These are phyloP conservation scores for Buteo buteo DNA, from an alignment of 2,113 vertebrate species.

Conservation along the genomic window DNA sequence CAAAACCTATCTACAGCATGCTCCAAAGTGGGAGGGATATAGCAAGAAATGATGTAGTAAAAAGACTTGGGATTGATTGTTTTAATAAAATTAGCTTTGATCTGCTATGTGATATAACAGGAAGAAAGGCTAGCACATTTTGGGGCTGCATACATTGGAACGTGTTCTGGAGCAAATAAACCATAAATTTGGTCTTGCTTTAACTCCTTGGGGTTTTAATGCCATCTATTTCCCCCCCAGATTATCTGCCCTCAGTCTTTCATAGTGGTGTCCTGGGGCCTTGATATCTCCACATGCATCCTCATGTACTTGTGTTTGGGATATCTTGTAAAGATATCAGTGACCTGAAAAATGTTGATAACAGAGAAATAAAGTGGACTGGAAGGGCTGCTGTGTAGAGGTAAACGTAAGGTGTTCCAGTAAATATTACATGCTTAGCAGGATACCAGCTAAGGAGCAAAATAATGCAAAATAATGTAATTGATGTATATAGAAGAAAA, in stretches of 20 bases:
- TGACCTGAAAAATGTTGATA: not conserved
- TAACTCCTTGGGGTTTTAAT: not conserved
- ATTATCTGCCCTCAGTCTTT: not conserved
- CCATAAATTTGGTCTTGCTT: not conserved
- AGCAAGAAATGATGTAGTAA: not conserved
- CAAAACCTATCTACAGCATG: not conserved
- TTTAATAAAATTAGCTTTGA: slow-evolving; percentile 19
- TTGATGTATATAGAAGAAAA: not conserved
- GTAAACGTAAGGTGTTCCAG: not conserved
- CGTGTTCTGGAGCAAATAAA: not conserved
- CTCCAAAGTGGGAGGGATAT: not conserved
- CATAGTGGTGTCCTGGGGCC: not conserved
- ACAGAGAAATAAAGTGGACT: not conserved
- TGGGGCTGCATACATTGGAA: not conserved
- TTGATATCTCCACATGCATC: not conserved
- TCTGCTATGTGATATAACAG: not conserved
- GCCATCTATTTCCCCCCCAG: not conserved
- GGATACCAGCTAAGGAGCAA: not conserved
- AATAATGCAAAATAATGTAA: not conserved
- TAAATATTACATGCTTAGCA: not conserved
- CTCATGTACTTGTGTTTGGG: not conserved
- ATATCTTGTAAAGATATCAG: not conserved
- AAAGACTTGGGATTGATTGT: not conserved
- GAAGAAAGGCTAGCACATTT: not conserved
- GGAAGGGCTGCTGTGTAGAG: not conserved